Conservation (phyloP, 2,113 vertebrate genomes). For the Zosterops lateralis region DNA sequence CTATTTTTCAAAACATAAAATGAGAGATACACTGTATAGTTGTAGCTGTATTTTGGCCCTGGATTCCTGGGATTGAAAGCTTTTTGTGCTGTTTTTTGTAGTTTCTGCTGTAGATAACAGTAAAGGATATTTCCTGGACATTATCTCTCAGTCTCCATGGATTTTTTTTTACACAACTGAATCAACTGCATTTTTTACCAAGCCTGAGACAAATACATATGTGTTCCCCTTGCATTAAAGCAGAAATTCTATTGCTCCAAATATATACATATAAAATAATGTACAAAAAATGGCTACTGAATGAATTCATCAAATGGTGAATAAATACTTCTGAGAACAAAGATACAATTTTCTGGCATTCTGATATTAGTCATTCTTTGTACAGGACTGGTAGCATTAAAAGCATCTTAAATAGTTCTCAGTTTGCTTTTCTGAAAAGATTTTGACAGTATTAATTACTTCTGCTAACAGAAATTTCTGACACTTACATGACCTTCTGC, state of each 20-base stretch:
- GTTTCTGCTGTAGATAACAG: neutral
- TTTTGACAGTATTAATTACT: constrained; percentile 28
- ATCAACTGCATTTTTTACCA: neutral
- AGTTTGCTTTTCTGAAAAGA: neutral
- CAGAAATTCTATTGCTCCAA: neutral
- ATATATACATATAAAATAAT: neutral
- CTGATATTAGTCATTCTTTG: neutral
- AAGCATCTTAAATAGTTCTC: neutral
- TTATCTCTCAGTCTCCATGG: neutral
- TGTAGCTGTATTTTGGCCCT: neutral
- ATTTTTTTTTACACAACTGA: neutral
- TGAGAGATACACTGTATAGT: neutral
- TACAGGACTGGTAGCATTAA: neutral
- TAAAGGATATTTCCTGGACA: neutral
- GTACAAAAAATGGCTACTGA: neutral
- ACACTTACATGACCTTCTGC: neutral
- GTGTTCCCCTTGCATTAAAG: neutral
- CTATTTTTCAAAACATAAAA: neutral
- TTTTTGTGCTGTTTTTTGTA: neutral
- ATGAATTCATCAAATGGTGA: neutral
- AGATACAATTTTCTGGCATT: neutral
- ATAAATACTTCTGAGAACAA: neutral
- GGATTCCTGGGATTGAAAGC: neutral
- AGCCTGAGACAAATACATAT: neutral
- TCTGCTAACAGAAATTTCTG: neutral